phyloP scores from a whole-genome alignment of 2,113 vertebrate species.

The Myodes glareolus region DNA sequence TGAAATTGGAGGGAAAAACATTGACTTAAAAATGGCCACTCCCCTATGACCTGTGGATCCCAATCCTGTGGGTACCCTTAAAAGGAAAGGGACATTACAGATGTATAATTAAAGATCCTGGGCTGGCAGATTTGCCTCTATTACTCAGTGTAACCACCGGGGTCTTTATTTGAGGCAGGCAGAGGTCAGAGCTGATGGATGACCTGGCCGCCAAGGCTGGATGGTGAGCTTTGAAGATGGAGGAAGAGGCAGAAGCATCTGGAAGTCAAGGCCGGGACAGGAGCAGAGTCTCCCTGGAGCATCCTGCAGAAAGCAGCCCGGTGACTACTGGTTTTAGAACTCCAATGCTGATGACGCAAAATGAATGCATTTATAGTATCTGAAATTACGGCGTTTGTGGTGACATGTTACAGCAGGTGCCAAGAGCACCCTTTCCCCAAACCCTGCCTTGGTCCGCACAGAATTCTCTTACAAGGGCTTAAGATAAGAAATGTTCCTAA shows the following conservation, averaged over 20 bases:
- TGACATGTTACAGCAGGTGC: accelerated
- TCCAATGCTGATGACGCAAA: not conserved
- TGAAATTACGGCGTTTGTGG: accelerated
- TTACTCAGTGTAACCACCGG: not conserved
- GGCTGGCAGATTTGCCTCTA: not conserved
- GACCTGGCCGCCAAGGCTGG: not conserved
- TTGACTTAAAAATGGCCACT: not conserved
- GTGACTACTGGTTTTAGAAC: not conserved
- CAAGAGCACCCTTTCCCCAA: not conserved
- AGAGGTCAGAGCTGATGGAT: not conserved
- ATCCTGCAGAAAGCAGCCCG: not conserved
- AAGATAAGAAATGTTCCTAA: not conserved
- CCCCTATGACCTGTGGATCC: not conserved
- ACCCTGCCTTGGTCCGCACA: not conserved
- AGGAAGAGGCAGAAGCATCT: not conserved
- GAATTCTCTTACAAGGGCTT: not conserved
- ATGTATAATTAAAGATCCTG: not conserved
- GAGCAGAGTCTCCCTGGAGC: not conserved
- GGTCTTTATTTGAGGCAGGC: not conserved
- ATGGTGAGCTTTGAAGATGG: not conserved
- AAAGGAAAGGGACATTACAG: not conserved
- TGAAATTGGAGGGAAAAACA: not conserved
- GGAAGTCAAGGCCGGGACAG: not conserved
- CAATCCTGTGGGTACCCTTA: not conserved
- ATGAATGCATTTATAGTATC: too few relatives aligned